Percentiles rank a stretch among this genome's conserved stretches.
Evolutionary conservation across 2,888 invertebrate genomes (phyloP).

Genomic region (Orchesella flavescens): DNA sequence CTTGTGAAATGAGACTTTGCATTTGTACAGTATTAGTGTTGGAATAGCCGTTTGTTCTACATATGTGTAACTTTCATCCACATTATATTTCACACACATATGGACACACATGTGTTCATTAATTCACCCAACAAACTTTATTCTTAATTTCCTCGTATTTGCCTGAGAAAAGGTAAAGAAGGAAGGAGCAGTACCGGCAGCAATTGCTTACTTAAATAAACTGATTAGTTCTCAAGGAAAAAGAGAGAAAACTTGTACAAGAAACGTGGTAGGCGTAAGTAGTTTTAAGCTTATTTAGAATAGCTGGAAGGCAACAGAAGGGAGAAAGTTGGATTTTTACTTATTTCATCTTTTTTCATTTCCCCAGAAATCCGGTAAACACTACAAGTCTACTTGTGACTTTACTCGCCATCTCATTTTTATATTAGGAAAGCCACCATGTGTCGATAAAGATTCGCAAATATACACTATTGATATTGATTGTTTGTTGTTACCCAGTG

Average conservation of each 20-base stretch:
- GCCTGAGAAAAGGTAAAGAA: slow-evolving; percentile 14
- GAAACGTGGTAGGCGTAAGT: background rate
- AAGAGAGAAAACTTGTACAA: background rate
- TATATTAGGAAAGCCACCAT: no score
- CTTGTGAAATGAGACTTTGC: no score
- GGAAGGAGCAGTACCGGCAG: slow-evolving; percentile 23
- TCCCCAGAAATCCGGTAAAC: no score
- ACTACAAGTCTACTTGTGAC: no score
- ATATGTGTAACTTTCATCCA: no score
- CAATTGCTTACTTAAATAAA: slow-evolving; percentile 39
- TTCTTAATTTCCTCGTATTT: background rate
- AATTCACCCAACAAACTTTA: slow-evolving; percentile 30
- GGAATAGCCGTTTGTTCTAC: no score
- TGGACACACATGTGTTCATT: slow-evolving; percentile 41
- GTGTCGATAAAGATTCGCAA: no score
- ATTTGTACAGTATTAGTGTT: no score
- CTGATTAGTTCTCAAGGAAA: slow-evolving; percentile 32
- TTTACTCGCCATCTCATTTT: no score
- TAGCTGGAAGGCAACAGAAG: background rate
- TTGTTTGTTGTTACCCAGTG: background rate
- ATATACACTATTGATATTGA: background rate
- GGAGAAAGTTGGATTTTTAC: no score
- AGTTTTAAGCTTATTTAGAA: background rate
- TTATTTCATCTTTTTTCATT: no score
- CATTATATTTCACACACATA: background rate